These are phyloP conservation scores for Synchiropus splendidus DNA, from an alignment of 2,113 vertebrate genomes.

Conservation along the genomic window DNA sequence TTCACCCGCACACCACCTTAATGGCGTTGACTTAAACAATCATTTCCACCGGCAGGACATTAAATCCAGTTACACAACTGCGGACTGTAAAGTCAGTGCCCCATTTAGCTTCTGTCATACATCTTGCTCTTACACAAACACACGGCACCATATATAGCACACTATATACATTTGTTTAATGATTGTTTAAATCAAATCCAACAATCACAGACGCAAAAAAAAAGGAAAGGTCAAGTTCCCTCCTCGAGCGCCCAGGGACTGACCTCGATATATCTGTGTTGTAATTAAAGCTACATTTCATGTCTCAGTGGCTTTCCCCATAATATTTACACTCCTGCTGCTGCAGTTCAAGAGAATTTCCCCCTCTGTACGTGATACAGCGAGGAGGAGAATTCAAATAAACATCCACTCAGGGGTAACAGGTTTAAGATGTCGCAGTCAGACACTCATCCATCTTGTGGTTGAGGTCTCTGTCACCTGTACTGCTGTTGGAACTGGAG, in stretches of 20 bases:
- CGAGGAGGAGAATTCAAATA: slow-evolving; percentile 63
- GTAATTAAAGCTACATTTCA: slow-evolving; percentile 68
- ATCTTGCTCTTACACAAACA: too few relatives aligned
- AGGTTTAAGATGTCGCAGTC: slow-evolving; percentile 66
- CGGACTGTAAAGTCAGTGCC: too few relatives aligned
- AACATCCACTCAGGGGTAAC: slow-evolving; percentile 62
- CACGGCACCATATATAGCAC: too few relatives aligned
- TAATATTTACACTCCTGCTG: slow-evolving; percentile 58
- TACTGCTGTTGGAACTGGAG: slow-evolving; percentile 31
- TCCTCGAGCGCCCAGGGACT: slow-evolving; percentile 33
- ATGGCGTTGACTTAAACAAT: too few relatives aligned
- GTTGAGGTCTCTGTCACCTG: slow-evolving; percentile 46
- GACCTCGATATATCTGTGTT: slow-evolving; percentile 59
- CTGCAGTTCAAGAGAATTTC: slow-evolving; percentile 55
- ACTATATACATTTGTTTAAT: too few relatives aligned
- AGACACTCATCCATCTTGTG: slow-evolving; percentile 61
- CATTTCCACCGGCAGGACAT: too few relatives aligned
- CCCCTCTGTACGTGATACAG: slow-evolving; percentile 44
- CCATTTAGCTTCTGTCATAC: too few relatives aligned
- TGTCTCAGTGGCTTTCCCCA: slow-evolving; percentile 59
- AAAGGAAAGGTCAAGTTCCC: slow-evolving; percentile 46
- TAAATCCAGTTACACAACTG: too few relatives aligned
- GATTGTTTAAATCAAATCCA: too few relatives aligned
- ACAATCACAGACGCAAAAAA: slow-evolving; percentile 3
- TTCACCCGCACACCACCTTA: too few relatives aligned